Base-by-base conservation (phyloP, 2,113 vertebrate species). In the Bolborhynchus lineola region DNA sequence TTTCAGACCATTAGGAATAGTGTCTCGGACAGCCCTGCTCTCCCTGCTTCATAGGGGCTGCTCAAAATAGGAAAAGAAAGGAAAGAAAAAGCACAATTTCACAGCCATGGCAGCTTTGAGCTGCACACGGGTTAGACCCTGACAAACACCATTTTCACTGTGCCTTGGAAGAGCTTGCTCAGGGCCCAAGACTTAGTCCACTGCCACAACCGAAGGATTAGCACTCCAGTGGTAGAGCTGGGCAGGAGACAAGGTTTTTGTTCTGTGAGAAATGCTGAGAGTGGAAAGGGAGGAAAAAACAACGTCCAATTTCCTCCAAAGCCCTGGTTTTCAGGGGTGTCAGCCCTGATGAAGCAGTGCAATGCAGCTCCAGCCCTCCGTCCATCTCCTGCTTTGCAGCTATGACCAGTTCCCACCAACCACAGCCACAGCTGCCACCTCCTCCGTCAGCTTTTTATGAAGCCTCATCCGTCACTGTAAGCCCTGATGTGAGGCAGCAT, bases 1-100 rank as follows among this genome's bases (percentile, higher is more conserved):
- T 97, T 96, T 91, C 95, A 97, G 92, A 95, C 70, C 94, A 67
- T 97, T 97, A 97, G 80, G 93, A 93, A 81, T 10, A 78, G 94
- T 91, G 85, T 94, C 68, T 95, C 64, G 2, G 88, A 94, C 39
- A 96, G 95, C 71, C 76, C 81, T 46, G 67, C n/a, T 91, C 84
- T 95, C 95, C 93, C 96, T 95, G 41, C 24, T 96, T 96, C 69
- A 42, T n/a, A 80, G 19, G 29, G 68, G 31, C 77, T 89, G 64
- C 79, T 91, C 81, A 21, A 35, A 71, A 70, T 74, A 82, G 53
- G 25, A 63, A 65, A 67, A 76, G 63, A 33, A 50, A 81, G 57
- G 37, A 77, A 77, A 64, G n/a, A 80, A 88, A 87, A 93, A 70
- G 69, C 82, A 92, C 87, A 89, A 33, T 86, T 92, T 90, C 69